Evolutionary conservation across 2,113 vertebrate species (phyloP).

Genomic region (Trochalopteron elliotii): DNA sequence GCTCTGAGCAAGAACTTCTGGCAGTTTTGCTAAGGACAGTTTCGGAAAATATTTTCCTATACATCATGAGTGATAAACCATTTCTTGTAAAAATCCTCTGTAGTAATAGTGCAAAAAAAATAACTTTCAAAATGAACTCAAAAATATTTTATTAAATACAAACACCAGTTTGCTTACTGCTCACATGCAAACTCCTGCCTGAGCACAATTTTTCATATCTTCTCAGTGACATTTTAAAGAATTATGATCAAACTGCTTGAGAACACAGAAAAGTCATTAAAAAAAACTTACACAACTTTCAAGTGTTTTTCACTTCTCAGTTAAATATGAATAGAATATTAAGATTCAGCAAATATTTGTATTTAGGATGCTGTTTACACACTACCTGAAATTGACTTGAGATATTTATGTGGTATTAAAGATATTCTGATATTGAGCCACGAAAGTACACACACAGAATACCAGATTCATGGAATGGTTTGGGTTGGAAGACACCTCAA

Average conservation of each 20-base stretch:
- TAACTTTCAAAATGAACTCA: not conserved
- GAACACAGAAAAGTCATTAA: not conserved
- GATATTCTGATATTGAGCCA: not conserved
- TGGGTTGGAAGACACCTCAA: not conserved
- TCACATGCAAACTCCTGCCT: not conserved
- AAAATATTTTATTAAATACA: not conserved
- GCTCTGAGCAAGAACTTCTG: not conserved
- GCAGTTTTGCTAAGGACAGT: not conserved
- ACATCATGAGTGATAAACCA: not conserved
- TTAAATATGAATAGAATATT: not conserved
- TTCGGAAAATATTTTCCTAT: not conserved
- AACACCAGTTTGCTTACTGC: not conserved
- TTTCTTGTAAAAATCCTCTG: not conserved
- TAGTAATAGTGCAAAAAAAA: not conserved
- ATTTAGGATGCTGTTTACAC: not conserved
- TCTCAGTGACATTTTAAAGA: not conserved
- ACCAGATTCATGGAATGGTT: not conserved
- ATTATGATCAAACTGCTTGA: not conserved
- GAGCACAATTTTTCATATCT: not conserved
- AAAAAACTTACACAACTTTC: not conserved
- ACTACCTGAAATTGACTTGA: not conserved
- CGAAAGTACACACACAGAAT: not conserved
- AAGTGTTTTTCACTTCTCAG: not conserved
- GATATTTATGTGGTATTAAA: not conserved
- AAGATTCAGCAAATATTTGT: slow-evolving; percentile 4